Conservation (phyloP, 2,113 vertebrate species). For the Uropsilus gracilis region DNA sequence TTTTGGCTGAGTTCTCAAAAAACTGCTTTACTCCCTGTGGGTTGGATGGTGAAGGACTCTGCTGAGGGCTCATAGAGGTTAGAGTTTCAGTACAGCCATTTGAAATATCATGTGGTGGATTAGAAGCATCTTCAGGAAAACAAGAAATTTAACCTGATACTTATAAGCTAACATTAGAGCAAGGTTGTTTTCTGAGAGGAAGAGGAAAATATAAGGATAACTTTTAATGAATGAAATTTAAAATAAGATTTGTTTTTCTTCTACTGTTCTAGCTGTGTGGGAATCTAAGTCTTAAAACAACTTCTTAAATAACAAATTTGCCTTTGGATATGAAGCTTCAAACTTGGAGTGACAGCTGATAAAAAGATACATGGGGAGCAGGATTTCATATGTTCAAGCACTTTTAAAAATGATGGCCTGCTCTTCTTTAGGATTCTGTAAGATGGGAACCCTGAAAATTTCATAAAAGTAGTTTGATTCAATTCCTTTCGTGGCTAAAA, state of each 20-base stretch:
- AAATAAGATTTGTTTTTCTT: not conserved
- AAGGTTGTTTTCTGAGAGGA: not conserved
- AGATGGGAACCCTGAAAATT: not conserved
- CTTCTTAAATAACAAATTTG: not conserved
- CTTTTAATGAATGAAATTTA: slow-evolving; percentile 8
- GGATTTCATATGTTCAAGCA: not conserved
- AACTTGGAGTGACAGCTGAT: not conserved
- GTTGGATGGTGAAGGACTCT: not conserved
- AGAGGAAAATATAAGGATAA: not conserved
- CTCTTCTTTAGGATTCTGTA: not conserved
- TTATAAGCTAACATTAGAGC: not conserved
- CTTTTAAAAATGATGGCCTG: not conserved
- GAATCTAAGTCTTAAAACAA: slow-evolving; percentile 38
- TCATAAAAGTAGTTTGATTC: not conserved
- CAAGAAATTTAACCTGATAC: not conserved
- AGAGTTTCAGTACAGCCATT: not conserved
- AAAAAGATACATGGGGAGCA: not conserved
- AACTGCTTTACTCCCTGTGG: not conserved
- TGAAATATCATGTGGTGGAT: not conserved
- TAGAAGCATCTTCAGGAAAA: not conserved
- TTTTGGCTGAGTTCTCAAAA: not conserved
- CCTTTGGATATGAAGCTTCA: not conserved
- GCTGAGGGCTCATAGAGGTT: not conserved
- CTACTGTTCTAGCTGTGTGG: not conserved
- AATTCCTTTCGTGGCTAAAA: slow-evolving; percentile 34